phyloP scores from a whole-genome alignment of 2,113 vertebrate genomes.

The Sus scrofa region DNA sequence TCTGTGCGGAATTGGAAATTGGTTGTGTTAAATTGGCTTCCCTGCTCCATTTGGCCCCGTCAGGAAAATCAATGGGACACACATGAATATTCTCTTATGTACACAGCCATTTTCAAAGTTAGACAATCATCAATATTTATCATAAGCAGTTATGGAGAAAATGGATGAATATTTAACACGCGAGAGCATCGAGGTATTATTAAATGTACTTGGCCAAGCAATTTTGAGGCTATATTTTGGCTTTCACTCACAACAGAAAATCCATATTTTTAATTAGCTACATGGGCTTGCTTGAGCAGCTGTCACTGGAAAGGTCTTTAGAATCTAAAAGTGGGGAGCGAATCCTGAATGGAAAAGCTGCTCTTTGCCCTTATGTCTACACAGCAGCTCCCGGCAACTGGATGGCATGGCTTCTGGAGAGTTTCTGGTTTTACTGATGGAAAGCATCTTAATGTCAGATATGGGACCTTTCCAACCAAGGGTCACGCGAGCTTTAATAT shows the following conservation, averaged over 20 bases:
- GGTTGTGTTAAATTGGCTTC: conserved; percentile 76
- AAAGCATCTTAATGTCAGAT: neutral
- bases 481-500: neutral
- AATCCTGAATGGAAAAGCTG: conserved; percentile 3
- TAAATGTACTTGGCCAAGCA: conserved; percentile 70
- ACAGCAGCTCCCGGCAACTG: neutral
- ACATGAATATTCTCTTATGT: conserved; percentile 74
- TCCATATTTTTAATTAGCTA: conserved; percentile 76
- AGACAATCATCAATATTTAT: conserved; percentile 79
- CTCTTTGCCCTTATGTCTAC: neutral
- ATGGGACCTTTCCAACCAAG: neutral
- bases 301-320: conserved; percentile 35
- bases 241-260: conserved; percentile 66
- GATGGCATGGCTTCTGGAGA: neutral
- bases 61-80: conserved; percentile 78
- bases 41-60: conserved; percentile 78
- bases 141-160: conserved; percentile 69
- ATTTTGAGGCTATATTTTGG: conserved; percentile 70
- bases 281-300: conserved; percentile 24
- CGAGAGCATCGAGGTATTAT: conserved; percentile 71
- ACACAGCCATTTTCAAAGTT: conserved; percentile 63
- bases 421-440: neutral
- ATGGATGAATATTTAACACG: conserved; percentile 75
- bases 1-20: conserved; percentile 75
- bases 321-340: conserved; percentile 38